Conservation (phyloP, 1,140 invertebrate genomes). For the Chlorops oryzae region DNA sequence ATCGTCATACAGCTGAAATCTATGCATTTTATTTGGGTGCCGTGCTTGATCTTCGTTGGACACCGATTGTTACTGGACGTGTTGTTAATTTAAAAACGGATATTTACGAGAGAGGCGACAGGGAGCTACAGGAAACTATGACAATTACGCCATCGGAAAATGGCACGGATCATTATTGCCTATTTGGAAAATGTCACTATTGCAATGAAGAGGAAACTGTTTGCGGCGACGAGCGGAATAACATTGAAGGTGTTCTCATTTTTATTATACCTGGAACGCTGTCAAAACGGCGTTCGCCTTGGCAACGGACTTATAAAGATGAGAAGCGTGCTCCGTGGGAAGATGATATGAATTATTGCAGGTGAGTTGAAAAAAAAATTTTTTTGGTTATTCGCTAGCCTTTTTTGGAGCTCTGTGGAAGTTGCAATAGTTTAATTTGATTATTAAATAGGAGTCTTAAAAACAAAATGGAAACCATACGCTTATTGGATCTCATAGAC, state of each 20-base stretch:
- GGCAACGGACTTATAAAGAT: constrained; percentile 81
- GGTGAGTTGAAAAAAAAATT: too few species aligned
- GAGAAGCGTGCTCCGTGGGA: constrained; percentile 74
- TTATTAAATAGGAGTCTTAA: constrained; percentile 54
- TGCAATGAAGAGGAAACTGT: constrained; percentile 76
- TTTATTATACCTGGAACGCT: constrained; percentile 71
- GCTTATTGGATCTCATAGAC: constrained; percentile 81
- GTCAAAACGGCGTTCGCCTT: constrained; percentile 71
- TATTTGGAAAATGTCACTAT: constrained; percentile 87
- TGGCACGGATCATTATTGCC: constrained; percentile 56
- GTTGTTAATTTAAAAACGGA: constrained; percentile 67
- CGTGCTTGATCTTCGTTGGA: constrained; percentile 69
- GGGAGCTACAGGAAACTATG: constrained; percentile 53
- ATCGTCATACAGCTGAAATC: constrained; percentile 92
- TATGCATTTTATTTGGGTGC: constrained; percentile 85
- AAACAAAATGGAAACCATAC: constrained; percentile 52
- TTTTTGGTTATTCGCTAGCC: too few species aligned
- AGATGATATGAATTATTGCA: constrained; percentile 70
- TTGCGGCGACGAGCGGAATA: constrained; percentile 63
- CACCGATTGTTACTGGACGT: constrained; percentile 72
- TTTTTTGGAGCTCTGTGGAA: too few species aligned
- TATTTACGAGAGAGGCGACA: constrained; percentile 63
- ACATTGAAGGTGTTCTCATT: constrained; percentile 78
- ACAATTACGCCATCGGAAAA: constrained; percentile 44
- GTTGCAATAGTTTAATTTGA: too few species aligned